Conservation (phyloP, 1,140 invertebrate species). For the Venturia canescens region DNA sequence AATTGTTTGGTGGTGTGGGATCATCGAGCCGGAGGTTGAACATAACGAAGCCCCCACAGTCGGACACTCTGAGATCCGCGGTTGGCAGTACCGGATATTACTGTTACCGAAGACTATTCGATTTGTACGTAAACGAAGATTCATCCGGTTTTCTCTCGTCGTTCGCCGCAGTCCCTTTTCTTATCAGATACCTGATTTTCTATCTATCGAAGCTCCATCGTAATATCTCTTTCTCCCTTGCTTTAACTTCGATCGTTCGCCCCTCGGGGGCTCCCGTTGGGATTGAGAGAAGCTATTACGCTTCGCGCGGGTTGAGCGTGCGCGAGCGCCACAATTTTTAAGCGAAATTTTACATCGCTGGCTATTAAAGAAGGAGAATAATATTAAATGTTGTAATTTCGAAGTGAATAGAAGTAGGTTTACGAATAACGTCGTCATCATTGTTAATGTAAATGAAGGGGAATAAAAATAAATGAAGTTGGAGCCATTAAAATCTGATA, state of each 20-base stretch:
- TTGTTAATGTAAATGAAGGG: too few relatives aligned
- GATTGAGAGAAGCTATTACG: too few relatives aligned
- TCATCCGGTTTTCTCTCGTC: constrained; percentile 50
- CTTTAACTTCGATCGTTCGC: constrained; percentile 1
- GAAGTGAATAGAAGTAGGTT: too few relatives aligned
- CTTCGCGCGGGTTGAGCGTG: too few relatives aligned
- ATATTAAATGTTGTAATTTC: too few relatives aligned
- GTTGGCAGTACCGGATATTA: constrained; percentile 64
- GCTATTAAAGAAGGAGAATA: too few relatives aligned
- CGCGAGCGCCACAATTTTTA: too few relatives aligned
- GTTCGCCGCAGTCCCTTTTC: not conserved
- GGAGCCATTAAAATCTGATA: too few relatives aligned
- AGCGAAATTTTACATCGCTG: too few relatives aligned
- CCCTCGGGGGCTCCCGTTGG: not conserved
- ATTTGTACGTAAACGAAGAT: constrained; percentile 65
- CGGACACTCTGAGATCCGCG: constrained; percentile 55
- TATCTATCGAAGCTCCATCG: not conserved
- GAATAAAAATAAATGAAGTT: too few relatives aligned
- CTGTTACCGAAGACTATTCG: constrained; percentile 69
- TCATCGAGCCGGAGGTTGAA: constrained; percentile 58
- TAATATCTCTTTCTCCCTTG: constrained; percentile 21
- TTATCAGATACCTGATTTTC: not conserved
- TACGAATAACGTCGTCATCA: too few relatives aligned
- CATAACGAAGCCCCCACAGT: constrained; percentile 58
- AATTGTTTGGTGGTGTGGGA: constrained; percentile 51